These are phyloP conservation scores for Canis aureus DNA, from an alignment of 2,113 vertebrate species.

Conservation along the genomic window DNA sequence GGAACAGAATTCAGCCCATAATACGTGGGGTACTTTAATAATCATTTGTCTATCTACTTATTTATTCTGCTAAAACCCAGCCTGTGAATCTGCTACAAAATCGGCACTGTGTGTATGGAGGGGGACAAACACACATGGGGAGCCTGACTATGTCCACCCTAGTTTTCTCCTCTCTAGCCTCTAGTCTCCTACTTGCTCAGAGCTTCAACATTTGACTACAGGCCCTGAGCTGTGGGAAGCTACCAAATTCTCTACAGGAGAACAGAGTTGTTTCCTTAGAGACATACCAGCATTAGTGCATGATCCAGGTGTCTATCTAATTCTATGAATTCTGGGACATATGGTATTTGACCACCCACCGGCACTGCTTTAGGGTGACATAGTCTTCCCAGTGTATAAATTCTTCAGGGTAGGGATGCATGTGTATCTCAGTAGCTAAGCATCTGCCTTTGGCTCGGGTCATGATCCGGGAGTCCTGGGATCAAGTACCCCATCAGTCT, in stretches of 20 bases:
- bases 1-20: not conserved
- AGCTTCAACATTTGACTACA: not conserved
- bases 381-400: not conserved
- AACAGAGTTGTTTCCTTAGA: not conserved
- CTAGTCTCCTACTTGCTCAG: not conserved
- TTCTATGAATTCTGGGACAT: not conserved
- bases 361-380: not conserved
- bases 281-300: not conserved
- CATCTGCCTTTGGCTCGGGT: no score
- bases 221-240: not conserved
- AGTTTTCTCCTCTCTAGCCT: not conserved
- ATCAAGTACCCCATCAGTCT: no score
- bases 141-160: not conserved
- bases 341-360: not conserved
- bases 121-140: not conserved
- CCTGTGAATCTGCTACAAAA: not conserved
- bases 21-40: not conserved
- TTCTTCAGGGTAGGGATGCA: not conserved
- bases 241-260: not conserved
- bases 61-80: constrained; percentile 2
- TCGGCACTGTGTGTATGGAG: not conserved
- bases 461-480: no score
- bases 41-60: not conserved
- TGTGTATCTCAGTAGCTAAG: no score
- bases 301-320: no score